Evolutionary conservation across 2,888 invertebrate species (phyloP).

Genomic region (Limulus polyphemus): DNA sequence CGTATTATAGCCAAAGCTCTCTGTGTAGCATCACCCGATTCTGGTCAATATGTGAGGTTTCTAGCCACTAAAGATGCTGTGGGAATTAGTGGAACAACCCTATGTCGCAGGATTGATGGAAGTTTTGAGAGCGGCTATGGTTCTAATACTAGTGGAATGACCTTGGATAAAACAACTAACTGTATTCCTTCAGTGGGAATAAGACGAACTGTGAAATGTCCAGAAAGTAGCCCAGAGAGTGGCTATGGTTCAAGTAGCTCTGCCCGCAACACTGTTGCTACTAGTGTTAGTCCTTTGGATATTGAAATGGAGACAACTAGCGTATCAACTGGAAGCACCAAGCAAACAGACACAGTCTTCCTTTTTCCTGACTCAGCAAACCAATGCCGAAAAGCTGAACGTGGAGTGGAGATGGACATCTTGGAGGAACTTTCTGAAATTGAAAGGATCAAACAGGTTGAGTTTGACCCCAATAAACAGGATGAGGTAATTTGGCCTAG

Average conservation of each 20-base stretch:
- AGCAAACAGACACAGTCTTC: slow-evolving; percentile 16
- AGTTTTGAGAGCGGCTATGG: slow-evolving; percentile 20
- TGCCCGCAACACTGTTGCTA: slow-evolving; percentile 11
- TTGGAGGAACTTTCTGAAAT: slow-evolving; percentile 25
- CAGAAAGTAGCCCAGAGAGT: slow-evolving; percentile 22
- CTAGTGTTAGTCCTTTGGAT: slow-evolving; percentile 10
- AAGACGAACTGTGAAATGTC: slow-evolving; percentile 11
- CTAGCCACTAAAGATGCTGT: too few relatives aligned
- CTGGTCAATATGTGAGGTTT: too few relatives aligned
- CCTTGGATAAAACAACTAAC: slow-evolving; percentile 5
- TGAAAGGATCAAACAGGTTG: slow-evolving; percentile 24
- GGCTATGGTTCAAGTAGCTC: slow-evolving; percentile 21
- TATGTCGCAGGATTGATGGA: slow-evolving; percentile 15
- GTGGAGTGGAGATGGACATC: slow-evolving; percentile 14
- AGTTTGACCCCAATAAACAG: slow-evolving; percentile 21
- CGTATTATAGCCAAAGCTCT: slow-evolving; percentile 19
- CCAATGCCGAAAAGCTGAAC: neutral
- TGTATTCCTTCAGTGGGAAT: too few relatives aligned
- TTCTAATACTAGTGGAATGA: slow-evolving; percentile 15
- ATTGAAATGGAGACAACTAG: slow-evolving; percentile 6
- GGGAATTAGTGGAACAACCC: neutral
- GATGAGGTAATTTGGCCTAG: slow-evolving; percentile 25
- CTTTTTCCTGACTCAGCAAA: slow-evolving; percentile 15
- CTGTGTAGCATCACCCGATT: too few relatives aligned
- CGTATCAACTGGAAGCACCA: slow-evolving; percentile 3